These are phyloP conservation scores for Protobothrops flavoviridis DNA, from an alignment of 2,113 vertebrate species.

Conservation along the genomic window DNA sequence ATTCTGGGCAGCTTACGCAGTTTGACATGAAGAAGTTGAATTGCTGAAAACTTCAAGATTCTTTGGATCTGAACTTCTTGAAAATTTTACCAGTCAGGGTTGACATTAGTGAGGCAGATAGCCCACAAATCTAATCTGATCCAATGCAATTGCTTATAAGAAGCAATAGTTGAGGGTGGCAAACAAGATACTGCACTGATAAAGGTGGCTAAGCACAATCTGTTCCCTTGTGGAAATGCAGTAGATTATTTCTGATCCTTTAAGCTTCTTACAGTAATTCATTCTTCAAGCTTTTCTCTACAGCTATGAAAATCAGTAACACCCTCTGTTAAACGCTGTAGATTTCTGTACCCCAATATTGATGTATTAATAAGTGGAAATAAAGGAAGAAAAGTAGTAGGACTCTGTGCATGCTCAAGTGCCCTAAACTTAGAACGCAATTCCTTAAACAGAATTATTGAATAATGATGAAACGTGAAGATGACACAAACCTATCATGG, in stretches of 20 bases:
- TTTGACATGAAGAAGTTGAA: neutral
- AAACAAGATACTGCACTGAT: neutral
- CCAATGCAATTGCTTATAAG: neutral
- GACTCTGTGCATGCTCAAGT: neutral
- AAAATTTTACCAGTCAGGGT: neutral
- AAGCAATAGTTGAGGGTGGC: neutral
- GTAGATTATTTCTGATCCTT: neutral
- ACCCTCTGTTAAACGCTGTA: neutral
- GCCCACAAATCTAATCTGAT: neutral
- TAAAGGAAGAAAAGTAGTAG: neutral
- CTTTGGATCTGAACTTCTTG: neutral
- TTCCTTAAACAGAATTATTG: neutral
- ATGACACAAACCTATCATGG: constrained; percentile 84
- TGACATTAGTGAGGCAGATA: neutral
- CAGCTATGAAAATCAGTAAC: neutral
- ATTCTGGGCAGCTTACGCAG: neutral
- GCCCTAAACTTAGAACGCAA: neutral
- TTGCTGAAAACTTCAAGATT: neutral
- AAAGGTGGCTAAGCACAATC: neutral
- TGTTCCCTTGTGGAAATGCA: neutral
- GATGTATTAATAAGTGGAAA: neutral
- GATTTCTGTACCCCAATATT: neutral
- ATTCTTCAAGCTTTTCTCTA: neutral
- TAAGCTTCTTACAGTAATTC: neutral
- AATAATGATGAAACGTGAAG: neutral